Conservation (phyloP, 1,140 invertebrate genomes). For the Aphaenogaster ashmeadi region DNA sequence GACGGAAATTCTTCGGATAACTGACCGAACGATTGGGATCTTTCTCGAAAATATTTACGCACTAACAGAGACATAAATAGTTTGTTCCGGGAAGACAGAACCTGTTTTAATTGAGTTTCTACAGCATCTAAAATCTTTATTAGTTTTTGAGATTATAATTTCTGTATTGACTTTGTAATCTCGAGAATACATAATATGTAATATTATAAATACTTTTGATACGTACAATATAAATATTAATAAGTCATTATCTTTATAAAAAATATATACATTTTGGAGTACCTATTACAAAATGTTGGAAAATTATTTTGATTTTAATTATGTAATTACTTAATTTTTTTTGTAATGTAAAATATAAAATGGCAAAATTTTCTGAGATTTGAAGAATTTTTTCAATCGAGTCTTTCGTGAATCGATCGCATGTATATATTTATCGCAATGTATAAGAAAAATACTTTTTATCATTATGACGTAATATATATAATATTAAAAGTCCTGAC, state of each 20-base stretch:
- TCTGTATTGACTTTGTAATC: background rate
- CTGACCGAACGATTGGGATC: slow-evolving; percentile 35
- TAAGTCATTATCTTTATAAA: background rate
- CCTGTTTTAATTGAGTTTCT: slow-evolving; percentile 46
- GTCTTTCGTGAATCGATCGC: background rate
- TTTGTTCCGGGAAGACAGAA: slow-evolving; percentile 19
- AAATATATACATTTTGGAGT: background rate
- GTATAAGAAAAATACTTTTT: background rate
- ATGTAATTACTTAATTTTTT: background rate
- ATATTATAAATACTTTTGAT: slow-evolving; percentile 7
- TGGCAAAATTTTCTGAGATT: background rate
- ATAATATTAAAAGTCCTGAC: background rate
- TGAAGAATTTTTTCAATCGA: slow-evolving; percentile 1
- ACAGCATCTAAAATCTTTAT: background rate
- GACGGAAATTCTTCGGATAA: slow-evolving; percentile 48
- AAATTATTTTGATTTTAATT: background rate
- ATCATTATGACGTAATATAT: background rate
- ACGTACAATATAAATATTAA: background rate
- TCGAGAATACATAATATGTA: background rate
- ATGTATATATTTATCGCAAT: background rate
- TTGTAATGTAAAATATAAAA: background rate
- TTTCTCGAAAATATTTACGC: slow-evolving; percentile 36
- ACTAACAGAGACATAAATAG: slow-evolving; percentile 41
- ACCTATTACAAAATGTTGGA: background rate
- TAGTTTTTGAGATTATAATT: slow-evolving; percentile 12